A percentile compares a stretch with the other conserved stretches of the same genome.
Evolutionary conservation across 2,888 invertebrate species (phyloP).

Genomic region (Laothoe populi): DNA sequence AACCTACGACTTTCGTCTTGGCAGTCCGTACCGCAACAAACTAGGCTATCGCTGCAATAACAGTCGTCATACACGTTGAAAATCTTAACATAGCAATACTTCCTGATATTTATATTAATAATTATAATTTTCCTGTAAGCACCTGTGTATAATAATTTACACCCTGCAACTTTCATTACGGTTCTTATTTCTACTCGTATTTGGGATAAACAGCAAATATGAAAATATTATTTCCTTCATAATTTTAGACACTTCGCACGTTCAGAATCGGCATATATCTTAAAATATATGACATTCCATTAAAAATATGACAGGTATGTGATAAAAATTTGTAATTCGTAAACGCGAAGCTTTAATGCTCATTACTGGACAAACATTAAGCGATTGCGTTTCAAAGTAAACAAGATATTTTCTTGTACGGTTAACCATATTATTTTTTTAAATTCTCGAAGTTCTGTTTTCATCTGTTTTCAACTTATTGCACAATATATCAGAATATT

Average conservation of each 20-base stretch:
- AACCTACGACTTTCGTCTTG: too few relatives aligned
- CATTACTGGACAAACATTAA: conserved; percentile 7
- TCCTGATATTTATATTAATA: too few relatives aligned
- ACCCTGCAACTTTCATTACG: too few relatives aligned
- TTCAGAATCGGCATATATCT: neutral
- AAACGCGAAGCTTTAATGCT: neutral
- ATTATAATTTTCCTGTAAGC: too few relatives aligned
- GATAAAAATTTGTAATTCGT: conserved; percentile 11
- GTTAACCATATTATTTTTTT: neutral
- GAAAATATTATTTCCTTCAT: too few relatives aligned
- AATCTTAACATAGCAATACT: too few relatives aligned
- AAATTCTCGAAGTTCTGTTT: neutral
- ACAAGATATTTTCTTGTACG: conserved; percentile 9
- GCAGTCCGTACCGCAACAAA: too few relatives aligned
- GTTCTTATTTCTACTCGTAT: too few relatives aligned
- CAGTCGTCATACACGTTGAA: too few relatives aligned
- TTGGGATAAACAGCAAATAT: neutral
- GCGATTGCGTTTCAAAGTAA: conserved; percentile 14
- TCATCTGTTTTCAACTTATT: conserved; percentile 37
- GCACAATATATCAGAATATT: conserved; percentile 38
- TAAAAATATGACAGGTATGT: neutral
- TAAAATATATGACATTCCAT: conserved; percentile 4
- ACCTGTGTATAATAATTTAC: too few relatives aligned
- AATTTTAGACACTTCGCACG: neutral
- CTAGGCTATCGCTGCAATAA: too few relatives aligned